Evolutionary conservation across 30 jellyfish, hydroid and myxozoan species (phyloP).

Genomic region (Haliclystus octoradiatus): DNA sequence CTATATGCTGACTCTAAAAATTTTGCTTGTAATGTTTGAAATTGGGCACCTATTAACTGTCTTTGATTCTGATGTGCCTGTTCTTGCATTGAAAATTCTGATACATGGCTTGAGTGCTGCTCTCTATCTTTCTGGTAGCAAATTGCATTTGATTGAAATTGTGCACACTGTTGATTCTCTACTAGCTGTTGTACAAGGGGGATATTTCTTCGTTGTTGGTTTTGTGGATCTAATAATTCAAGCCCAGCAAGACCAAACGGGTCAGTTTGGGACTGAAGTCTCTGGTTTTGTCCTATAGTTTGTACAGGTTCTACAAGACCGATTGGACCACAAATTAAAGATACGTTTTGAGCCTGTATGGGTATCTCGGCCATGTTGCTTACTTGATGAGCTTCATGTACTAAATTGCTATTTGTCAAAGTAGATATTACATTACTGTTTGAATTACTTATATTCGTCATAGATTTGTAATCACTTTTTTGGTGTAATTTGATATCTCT

Average conservation of each 20-base stretch:
- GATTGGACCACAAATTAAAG: background rate
- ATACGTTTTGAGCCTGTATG: background rate
- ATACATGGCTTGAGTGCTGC: background rate
- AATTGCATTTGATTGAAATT: background rate
- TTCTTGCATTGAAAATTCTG: background rate
- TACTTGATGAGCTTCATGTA: background rate
- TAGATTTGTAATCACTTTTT: too few relatives aligned
- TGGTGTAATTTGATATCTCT: background rate
- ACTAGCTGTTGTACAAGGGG: slow-evolving; percentile 24
- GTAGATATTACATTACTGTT: too few relatives aligned
- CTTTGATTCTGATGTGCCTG: background rate
- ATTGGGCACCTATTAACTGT: background rate
- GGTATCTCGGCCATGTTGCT: background rate
- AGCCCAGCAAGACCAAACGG: background rate
- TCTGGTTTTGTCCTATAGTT: background rate
- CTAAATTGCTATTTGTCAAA: background rate
- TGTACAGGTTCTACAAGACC: background rate
- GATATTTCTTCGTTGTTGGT: slow-evolving; percentile 34
- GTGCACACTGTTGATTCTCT: background rate
- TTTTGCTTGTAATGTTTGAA: background rate
- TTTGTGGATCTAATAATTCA: background rate
- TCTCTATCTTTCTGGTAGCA: background rate
- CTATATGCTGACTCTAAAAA: background rate
- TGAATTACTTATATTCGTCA: too few relatives aligned
- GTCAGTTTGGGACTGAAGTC: background rate